These are phyloP conservation scores for Molossus molossus DNA, from an alignment of 2,797 vertebrate genomes.

Conservation along the genomic window DNA sequence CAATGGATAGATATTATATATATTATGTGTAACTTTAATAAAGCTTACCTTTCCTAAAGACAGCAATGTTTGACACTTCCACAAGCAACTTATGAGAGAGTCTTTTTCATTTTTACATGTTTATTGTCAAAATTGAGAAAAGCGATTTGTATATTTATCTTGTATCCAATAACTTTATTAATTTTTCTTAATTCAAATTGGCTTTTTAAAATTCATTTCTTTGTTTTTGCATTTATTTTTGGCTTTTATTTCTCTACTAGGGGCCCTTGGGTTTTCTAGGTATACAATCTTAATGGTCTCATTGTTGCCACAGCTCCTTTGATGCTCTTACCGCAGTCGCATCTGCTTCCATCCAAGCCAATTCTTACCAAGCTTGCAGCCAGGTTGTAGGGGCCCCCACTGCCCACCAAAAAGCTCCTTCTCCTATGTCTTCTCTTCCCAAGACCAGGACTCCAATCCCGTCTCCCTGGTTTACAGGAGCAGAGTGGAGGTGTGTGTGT, in stretches of 20 bases:
- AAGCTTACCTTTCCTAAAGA: conserved; percentile 23
- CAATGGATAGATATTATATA: neutral
- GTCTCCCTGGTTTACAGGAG: neutral
- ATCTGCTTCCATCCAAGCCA: neutral
- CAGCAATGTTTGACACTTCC: neutral
- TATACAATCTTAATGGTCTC: neutral
- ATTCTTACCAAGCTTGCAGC: neutral
- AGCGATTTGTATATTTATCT: conserved; percentile 29
- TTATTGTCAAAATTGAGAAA: conserved; percentile 54
- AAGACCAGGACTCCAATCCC: neutral
- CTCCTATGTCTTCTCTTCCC: neutral
- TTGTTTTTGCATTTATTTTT: conserved; percentile 20
- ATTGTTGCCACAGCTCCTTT: neutral
- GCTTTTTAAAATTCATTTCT: neutral
- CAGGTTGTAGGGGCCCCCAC: neutral
- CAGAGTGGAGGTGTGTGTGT: neutral
- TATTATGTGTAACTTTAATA: neutral
- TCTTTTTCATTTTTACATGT: neutral
- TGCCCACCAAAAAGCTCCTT: neutral
- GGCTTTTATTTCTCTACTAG: conserved; percentile 23
- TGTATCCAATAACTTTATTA: conserved; percentile 6
- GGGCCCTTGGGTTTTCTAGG: conserved; percentile 3
- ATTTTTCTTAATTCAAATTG: conserved; percentile 23
- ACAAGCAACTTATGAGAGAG: neutral
- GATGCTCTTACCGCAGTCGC: neutral